Base-by-base conservation (phyloP, 2,113 vertebrate species). In the Henicopernis longicauda region DNA sequence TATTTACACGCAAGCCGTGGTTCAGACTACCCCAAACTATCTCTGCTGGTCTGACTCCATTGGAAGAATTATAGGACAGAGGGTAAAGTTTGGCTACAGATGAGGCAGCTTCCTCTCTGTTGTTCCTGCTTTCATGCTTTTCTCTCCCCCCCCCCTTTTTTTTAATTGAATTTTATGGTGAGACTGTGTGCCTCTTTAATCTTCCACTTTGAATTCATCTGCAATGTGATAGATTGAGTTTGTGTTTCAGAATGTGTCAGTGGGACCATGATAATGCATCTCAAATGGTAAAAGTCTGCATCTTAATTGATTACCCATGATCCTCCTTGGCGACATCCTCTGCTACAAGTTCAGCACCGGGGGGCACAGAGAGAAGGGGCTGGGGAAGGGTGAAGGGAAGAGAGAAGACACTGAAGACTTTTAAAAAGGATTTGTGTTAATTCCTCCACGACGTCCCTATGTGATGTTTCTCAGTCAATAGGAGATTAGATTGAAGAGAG, bases 341-440 rank as follows among this genome's bases (percentile, higher is more conserved):
- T 81, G 67, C 87, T 79, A 87, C 82, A 65, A 54, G 69, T 62
- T 85, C 91, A 94, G 34, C 52, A 40, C 47, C 29, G 23, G 11
- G 59, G 83, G 63, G 27, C 82, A 47, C 49, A 92, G 26, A 71
- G 34, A 40, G 40, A 93, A 93, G 36, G 12, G 15, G 1, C 2
- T 73, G 52, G 27, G 90, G 67, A 76, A 49, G 12, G 26, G 22
- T 23, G 19, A 69, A 67, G n/a, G 38, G 58, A 91, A 84, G 63
- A 25, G 38, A 87, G 29, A 95, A 96, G 34, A 16, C 40, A 67
- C 49, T 89, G 88, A 95, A 87, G 90, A 96, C 52, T 91, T 96
- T 95, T 94, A 86, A 96, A 96, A 96, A 66, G 93, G 95, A 98
- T 98, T 97, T 98, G 85, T 96, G 93, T 74, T 97, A 97, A 98